Evolutionary conservation across 2,797 vertebrate genomes (phyloP).

Genomic region (Potorous gilbertii): DNA sequence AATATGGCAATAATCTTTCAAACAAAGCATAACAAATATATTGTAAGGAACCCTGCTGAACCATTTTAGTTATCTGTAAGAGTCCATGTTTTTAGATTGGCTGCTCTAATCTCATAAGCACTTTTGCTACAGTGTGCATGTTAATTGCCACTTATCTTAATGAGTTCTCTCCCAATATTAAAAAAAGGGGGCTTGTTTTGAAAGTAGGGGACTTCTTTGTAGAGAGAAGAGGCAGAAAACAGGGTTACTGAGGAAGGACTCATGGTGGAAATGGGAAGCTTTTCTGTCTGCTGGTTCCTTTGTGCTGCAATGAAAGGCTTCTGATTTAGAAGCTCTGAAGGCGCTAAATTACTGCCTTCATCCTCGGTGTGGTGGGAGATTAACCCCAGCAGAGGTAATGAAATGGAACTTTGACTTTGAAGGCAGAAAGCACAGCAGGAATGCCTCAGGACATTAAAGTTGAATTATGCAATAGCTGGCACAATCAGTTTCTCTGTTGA

Average conservation of each 20-base stretch:
- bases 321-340: constrained; percentile 54
- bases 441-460: not conserved
- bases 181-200: constrained; percentile 33
- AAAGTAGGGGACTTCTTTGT: constrained; percentile 30
- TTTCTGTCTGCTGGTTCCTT: constrained; percentile 42
- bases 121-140: constrained; percentile 55
- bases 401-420: constrained; percentile 53
- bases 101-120: constrained; percentile 56
- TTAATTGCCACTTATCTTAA: constrained; percentile 67
- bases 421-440: constrained; percentile 36
- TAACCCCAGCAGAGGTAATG: constrained; percentile 47
- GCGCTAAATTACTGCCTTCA: constrained; percentile 27
- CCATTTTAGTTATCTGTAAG: constrained; percentile 49
- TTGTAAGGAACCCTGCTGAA: constrained; percentile 51
- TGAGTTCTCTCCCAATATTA: constrained; percentile 58
- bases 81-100: constrained; percentile 36
- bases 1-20: constrained; percentile 41
- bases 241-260: constrained; percentile 48
- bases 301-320: constrained; percentile 21
- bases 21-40: constrained; percentile 64
- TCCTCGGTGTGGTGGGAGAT: constrained; percentile 64
- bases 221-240: not conserved
- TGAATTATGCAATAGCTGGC: constrained; percentile 40
- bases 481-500: constrained; percentile 47
- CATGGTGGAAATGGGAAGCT: constrained; percentile 20